These are phyloP conservation scores for Lamellibrachia luymesi DNA, from an alignment of 1,140 invertebrate species.

Conservation along the genomic window DNA sequence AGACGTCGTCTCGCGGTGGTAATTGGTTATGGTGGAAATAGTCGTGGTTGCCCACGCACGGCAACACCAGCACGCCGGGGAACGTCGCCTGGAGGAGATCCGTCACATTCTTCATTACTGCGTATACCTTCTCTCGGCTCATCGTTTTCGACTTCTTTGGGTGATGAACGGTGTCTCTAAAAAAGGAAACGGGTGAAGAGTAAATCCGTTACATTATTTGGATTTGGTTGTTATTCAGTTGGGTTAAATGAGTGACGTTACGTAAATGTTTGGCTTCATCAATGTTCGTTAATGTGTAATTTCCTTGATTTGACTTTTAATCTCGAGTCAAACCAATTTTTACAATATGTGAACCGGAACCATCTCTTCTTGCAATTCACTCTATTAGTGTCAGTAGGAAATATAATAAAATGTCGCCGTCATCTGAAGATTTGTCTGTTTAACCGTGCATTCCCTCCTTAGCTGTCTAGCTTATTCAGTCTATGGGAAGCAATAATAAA, in stretches of 20 bases:
- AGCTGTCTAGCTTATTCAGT: no score
- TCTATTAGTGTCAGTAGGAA: no score
- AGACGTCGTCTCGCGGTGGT: neutral
- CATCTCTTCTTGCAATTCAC: no score
- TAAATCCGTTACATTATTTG: neutral
- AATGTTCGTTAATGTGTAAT: neutral
- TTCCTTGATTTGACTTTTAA: neutral
- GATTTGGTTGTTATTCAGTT: no score
- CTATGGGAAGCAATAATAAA: neutral
- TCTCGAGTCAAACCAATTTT: no score
- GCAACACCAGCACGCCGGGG: neutral
- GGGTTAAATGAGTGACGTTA: neutral
- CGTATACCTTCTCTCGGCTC: neutral
- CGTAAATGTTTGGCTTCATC: neutral
- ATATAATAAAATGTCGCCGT: no score
- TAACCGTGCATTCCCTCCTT: no score
- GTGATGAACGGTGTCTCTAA: constrained; percentile 6
- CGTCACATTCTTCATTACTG: neutral
- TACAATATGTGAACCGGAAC: neutral
- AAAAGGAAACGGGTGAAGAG: neutral
- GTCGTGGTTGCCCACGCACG: constrained; percentile 13
- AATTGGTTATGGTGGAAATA: neutral
- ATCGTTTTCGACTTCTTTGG: neutral
- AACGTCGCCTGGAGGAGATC: neutral
- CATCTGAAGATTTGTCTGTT: no score